A percentile compares a stretch with the other conserved stretches of the same genome.
These are phyloP conservation scores for Atherinomorus stipes DNA, from an alignment of 2,113 vertebrate genomes.

Conservation along the genomic window DNA sequence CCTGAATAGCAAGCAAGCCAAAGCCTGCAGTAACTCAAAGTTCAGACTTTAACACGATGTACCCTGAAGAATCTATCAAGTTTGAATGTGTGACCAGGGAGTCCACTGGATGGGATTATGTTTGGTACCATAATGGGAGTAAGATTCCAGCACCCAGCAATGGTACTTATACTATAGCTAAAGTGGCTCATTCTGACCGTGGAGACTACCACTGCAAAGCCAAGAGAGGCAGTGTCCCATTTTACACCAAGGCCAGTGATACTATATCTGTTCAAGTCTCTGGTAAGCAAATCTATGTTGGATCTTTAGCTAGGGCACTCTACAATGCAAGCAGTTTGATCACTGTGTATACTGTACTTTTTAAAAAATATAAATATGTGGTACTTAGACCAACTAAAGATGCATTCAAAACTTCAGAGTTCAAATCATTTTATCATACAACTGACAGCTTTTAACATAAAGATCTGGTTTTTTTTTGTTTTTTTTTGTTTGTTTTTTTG, in stretches of 20 bases:
- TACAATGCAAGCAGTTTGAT: background rate
- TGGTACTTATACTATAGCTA: background rate
- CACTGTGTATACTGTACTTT: too few species aligned
- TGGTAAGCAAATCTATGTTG: constrained; percentile 1
- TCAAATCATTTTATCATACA: too few species aligned
- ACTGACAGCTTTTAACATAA: too few species aligned
- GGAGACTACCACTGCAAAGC: constrained; percentile 9
- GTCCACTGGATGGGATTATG: constrained; percentile 9
- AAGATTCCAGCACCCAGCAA: background rate
- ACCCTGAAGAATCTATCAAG: constrained; percentile 3
- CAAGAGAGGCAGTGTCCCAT: background rate
- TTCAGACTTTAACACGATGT: background rate
- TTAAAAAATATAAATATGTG: too few species aligned
- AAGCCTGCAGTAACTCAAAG: background rate
- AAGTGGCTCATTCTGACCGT: background rate
- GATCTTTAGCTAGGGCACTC: background rate
- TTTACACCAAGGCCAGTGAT: background rate
- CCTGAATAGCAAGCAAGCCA: background rate
- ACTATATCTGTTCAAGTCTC: background rate
- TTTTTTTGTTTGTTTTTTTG: constrained; percentile 4
- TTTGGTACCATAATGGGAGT: background rate
- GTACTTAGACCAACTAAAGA: too few species aligned
- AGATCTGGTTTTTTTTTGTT: too few species aligned
- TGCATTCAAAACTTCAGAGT: too few species aligned
- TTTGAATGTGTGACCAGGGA: background rate